A percentile compares a stretch with the other conserved stretches of the same genome.
These are phyloP conservation scores for Dendrolimus kikuchii DNA, from an alignment of 1,140 invertebrate species.

Conservation along the genomic window DNA sequence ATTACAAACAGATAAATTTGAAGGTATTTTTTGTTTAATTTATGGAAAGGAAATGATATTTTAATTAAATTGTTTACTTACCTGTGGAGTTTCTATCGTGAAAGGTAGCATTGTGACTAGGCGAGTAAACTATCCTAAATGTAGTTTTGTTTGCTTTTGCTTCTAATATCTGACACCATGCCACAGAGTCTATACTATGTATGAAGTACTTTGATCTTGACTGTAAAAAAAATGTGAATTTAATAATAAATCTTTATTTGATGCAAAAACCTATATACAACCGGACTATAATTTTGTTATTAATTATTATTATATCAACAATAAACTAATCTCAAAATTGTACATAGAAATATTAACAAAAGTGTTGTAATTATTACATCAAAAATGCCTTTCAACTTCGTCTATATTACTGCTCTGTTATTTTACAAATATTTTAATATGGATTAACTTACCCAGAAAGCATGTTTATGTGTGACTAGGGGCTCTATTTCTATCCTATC, in stretches of 20 bases:
- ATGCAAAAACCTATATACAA: no score
- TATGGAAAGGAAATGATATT: no score
- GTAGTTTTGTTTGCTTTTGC: constrained; percentile 75
- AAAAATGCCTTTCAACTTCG: no score
- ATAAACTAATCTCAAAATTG: no score
- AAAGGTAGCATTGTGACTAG: constrained; percentile 39
- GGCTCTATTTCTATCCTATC: constrained; percentile 95
- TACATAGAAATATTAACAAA: no score
- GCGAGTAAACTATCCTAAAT: constrained; percentile 77
- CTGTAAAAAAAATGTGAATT: constrained; percentile 30
- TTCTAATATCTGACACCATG: constrained; percentile 87
- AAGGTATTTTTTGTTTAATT: no score
- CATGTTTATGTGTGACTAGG: constrained; percentile 79
- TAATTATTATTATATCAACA: no score
- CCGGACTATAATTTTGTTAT: no score
- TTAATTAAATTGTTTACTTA: constrained; percentile 18
- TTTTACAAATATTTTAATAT: no score
- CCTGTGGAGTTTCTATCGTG: constrained; percentile 36
- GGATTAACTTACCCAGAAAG: constrained; percentile 76
- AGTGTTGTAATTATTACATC: no score
- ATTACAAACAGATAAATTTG: no score
- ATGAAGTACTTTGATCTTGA: constrained; percentile 76
- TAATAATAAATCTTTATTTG: neutral
- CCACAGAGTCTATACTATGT: constrained; percentile 88
- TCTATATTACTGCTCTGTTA: no score